These are phyloP conservation scores for Bombus picipes DNA, from an alignment of 1,140 invertebrate genomes.

Conservation along the genomic window DNA sequence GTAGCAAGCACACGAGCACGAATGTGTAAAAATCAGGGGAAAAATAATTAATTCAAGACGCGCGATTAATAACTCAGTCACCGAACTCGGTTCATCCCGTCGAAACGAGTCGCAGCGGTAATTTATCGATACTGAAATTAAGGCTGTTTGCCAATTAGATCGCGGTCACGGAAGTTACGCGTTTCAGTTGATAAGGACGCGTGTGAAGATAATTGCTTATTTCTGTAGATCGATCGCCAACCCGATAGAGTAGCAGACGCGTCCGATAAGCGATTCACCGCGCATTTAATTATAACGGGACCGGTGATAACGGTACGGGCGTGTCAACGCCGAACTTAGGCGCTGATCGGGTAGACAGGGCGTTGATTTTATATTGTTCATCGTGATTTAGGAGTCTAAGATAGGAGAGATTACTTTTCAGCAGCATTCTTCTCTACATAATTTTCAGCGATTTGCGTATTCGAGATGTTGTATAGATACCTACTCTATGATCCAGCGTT, in stretches of 20 bases:
- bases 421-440: background rate
- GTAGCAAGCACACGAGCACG: background rate
- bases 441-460: background rate
- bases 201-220: conserved; percentile 60
- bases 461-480: background rate
- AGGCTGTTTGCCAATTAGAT: conserved; percentile 31
- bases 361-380: background rate
- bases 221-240: conserved; percentile 53
- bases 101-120: conserved; percentile 3
- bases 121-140: conserved; percentile 32
- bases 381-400: background rate
- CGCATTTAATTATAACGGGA: conserved; percentile 64
- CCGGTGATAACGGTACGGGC: conserved; percentile 50
- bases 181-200: conserved; percentile 32
- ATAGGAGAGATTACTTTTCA: background rate
- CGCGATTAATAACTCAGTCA: conserved; percentile 31
- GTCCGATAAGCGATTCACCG: conserved; percentile 39
- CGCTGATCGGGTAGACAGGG: background rate
- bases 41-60: background rate
- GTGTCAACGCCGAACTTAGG: conserved; percentile 12
- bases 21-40: background rate
- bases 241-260: conserved; percentile 44
- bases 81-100: conserved; percentile 17
- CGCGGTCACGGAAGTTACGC: conserved; percentile 15
- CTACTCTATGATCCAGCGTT: background rate